Evolutionary conservation across 1,140 invertebrate species (phyloP).

Genomic region (Phortica variegata): DNA sequence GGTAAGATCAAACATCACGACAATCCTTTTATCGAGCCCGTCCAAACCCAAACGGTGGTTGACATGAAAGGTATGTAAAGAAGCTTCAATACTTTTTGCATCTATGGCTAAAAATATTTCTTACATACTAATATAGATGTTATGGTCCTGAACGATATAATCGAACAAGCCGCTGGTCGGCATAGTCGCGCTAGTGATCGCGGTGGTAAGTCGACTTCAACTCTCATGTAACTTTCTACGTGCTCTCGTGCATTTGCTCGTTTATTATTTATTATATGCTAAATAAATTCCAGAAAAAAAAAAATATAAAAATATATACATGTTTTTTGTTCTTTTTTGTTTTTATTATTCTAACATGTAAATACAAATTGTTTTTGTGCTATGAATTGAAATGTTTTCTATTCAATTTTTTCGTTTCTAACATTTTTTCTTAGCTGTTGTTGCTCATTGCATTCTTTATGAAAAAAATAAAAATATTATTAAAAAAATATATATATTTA

Average conservation of each 20-base stretch:
- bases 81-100: neutral
- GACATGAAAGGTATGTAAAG: constrained; percentile 86
- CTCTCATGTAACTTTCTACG: neutral
- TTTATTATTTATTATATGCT: constrained; percentile 7
- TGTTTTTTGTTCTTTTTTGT: neutral
- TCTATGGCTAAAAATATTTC: neutral
- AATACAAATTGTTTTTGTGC: no score
- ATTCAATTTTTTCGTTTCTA: no score
- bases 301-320: neutral
- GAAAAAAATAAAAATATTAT: no score
- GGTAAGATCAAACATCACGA: constrained; percentile 83
- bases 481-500: no score
- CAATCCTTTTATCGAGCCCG: constrained; percentile 86
- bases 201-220: constrained; percentile 70
- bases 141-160: constrained; percentile 96
- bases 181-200: constrained; percentile 79
- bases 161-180: constrained; percentile 89
- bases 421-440: no score
- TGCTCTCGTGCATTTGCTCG: constrained; percentile 4
- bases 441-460: no score
- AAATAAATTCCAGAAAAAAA: no score
- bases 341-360: no score
- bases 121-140: constrained; percentile 72
- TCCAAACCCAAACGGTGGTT: constrained; percentile 82
- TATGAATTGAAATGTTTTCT: no score